Conservation (phyloP, 2,113 vertebrate species). For the Malurus elegans region DNA sequence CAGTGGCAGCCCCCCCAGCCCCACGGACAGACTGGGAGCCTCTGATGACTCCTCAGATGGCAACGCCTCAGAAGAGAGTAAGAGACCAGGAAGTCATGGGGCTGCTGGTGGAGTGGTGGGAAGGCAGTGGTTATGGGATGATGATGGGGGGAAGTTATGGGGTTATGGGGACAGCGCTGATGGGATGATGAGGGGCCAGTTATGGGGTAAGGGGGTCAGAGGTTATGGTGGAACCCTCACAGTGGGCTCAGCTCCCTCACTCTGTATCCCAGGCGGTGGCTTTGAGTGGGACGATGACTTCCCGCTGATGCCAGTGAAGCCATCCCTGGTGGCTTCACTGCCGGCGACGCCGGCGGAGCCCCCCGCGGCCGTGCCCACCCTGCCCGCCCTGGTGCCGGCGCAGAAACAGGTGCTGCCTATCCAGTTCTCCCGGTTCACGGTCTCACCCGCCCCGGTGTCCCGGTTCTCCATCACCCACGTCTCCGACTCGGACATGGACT, state of each 20-base stretch:
- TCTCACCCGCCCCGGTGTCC: conserved; percentile 83
- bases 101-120: background rate
- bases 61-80: conserved; percentile 75
- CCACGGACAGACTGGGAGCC: background rate
- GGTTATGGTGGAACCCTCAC: background rate
- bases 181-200: background rate
- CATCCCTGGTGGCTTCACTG: conserved; percentile 57
- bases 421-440: conserved; percentile 87
- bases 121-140: background rate
- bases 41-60: conserved; percentile 56
- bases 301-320: conserved; percentile 71
- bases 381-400: conserved; percentile 2
- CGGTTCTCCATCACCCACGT: conserved; percentile 97
- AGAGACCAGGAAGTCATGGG: background rate
- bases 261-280: conserved; percentile 64
- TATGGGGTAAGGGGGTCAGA: no score
- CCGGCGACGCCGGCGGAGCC: background rate
- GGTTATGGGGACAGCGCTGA: background rate
- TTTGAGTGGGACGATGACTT: conserved; percentile 77
- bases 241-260: background rate
- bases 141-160: no score
- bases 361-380: background rate
- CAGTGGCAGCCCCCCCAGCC: conserved; percentile 35
- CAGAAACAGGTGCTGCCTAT: conserved; percentile 67
- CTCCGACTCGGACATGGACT: conserved; percentile 85